These are phyloP conservation scores for Aleiodes leptofemur DNA, from an alignment of 2,888 invertebrate species.

Conservation along the genomic window DNA sequence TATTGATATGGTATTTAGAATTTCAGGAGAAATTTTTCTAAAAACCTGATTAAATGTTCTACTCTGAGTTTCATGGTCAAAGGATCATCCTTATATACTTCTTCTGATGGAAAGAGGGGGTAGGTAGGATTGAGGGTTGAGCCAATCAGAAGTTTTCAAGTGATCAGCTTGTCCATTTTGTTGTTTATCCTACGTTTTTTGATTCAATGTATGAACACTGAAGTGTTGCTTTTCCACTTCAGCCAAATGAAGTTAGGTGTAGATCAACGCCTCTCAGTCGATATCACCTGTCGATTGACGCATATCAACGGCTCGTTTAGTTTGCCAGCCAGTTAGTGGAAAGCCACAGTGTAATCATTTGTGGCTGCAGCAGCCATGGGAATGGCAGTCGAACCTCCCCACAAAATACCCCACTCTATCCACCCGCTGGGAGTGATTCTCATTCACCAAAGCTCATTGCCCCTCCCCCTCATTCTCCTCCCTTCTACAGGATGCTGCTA, in stretches of 20 bases:
- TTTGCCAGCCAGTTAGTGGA: conserved; percentile 71
- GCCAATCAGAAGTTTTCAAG: too few species aligned
- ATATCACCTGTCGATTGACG: conserved; percentile 63
- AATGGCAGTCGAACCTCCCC: conserved; percentile 2
- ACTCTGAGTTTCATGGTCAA: too few species aligned
- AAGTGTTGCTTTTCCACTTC: not conserved
- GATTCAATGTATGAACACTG: too few species aligned
- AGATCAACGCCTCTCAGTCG: conserved; percentile 38
- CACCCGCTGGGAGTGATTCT: conserved; percentile 37
- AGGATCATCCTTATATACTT: too few species aligned
- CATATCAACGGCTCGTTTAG: conserved; percentile 58
- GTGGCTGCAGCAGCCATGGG: conserved; percentile 58
- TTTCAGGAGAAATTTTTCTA: too few species aligned
- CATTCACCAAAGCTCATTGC: not conserved
- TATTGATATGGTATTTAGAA: too few species aligned
- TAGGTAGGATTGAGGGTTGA: too few species aligned
- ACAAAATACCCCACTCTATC: conserved; percentile 43
- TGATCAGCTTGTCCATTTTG: too few species aligned
- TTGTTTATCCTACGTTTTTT: too few species aligned
- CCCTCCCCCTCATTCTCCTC: not conserved
- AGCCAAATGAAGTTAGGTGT: conserved; percentile 23
- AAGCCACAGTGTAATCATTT: conserved; percentile 74
- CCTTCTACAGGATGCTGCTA: conserved; percentile 28
- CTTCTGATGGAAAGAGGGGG: too few species aligned
- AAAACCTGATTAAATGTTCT: too few species aligned